These are phyloP conservation scores for Listronotus bonariensis DNA, from an alignment of 1,140 invertebrate genomes.

Conservation along the genomic window DNA sequence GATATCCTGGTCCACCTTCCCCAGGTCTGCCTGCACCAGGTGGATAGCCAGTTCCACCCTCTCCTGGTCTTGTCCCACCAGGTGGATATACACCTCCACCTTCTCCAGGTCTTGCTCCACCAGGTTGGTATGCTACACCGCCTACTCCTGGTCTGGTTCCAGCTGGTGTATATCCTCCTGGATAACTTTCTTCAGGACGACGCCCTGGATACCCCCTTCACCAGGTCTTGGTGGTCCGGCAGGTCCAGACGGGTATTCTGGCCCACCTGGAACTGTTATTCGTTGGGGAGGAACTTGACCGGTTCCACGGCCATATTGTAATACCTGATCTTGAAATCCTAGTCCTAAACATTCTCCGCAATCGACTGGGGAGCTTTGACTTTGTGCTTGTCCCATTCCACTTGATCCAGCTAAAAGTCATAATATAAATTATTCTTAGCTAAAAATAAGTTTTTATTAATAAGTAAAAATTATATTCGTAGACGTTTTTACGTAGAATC, in stretches of 20 bases:
- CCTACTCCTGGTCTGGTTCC: constrained; percentile 3
- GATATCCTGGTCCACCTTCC: background rate
- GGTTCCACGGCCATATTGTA: constrained; percentile 21
- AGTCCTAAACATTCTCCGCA: constrained; percentile 49
- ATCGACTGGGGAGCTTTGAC: constrained; percentile 59
- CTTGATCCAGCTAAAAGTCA: constrained; percentile 55
- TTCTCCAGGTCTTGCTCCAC: background rate
- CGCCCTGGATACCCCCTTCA: background rate
- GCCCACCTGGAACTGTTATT: background rate
- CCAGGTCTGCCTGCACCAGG: too few relatives aligned
- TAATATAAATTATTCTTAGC: too few relatives aligned
- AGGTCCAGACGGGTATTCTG: constrained; percentile 2
- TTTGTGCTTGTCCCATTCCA: constrained; percentile 83
- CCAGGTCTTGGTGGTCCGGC: background rate
- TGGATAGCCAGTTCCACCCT: too few relatives aligned
- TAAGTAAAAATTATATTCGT: too few relatives aligned
- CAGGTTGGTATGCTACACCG: background rate
- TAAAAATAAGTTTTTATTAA: too few relatives aligned
- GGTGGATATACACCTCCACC: background rate
- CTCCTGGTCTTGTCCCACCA: too few relatives aligned
- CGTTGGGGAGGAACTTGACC: constrained; percentile 10
- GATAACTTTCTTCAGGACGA: background rate
- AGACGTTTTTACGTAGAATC: too few relatives aligned
- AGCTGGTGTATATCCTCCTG: constrained; percentile 1
- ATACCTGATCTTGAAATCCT: constrained; percentile 29